Evolutionary conservation across 1,140 invertebrate genomes (phyloP).

Genomic region (Diprion similis): DNA sequence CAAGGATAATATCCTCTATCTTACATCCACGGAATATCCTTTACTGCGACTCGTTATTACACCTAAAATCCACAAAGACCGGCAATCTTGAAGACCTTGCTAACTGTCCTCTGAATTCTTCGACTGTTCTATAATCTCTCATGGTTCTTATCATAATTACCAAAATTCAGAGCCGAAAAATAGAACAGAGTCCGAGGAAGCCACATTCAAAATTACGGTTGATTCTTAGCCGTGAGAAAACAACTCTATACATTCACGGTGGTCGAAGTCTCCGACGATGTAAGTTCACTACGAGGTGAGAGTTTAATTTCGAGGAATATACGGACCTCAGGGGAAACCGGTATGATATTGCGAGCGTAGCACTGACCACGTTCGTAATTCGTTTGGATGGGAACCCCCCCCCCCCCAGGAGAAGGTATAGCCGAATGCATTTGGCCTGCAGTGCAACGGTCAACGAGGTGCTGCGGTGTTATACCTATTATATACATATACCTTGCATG

Average conservation of each 20-base stretch:
- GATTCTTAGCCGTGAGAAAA: background rate
- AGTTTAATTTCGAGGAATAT: too few species aligned
- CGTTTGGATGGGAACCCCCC: background rate
- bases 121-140: background rate
- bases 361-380: background rate
- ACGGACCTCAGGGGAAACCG: background rate
- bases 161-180: too few species aligned
- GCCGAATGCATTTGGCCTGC: background rate
- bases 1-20: background rate
- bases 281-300: background rate
- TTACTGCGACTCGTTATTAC: background rate
- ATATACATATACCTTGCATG: too few species aligned
- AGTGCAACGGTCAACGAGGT: background rate
- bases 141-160: too few species aligned
- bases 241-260: background rate
- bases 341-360: background rate
- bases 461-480: too few species aligned
- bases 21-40: background rate
- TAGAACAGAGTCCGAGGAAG: too few species aligned
- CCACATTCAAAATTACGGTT: background rate
- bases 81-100: background rate
- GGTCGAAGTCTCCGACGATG: background rate
- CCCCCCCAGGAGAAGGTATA: background rate
- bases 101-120: background rate
- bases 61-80: background rate